A percentile compares a stretch with the other conserved stretches of the same genome.
Evolutionary conservation across 2,113 vertebrate genomes (phyloP).

Genomic region (Zonotrichia leucophrys): DNA sequence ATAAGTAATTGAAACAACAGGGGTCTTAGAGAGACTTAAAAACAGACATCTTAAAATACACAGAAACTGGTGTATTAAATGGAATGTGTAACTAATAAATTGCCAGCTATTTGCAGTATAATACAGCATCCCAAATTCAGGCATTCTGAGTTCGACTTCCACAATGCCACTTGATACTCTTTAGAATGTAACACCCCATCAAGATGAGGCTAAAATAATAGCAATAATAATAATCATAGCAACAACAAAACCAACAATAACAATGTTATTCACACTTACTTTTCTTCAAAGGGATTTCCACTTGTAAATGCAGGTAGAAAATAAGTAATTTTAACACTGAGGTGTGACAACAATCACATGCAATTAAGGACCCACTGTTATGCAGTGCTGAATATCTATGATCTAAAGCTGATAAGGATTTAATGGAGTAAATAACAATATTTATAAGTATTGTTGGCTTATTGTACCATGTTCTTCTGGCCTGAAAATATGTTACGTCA

Average conservation of each 20-base stretch:
- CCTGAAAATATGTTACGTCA: background rate
- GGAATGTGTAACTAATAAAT: constrained; percentile 46
- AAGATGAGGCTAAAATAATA: background rate
- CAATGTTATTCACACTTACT: background rate
- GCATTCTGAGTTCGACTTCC: background rate
- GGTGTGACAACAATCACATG: background rate
- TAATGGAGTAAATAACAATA: background rate
- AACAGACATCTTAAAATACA: constrained; percentile 40
- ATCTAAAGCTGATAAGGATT: background rate
- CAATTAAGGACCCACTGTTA: background rate
- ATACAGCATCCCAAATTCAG: background rate
- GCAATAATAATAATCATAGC: background rate
- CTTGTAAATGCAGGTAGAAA: background rate
- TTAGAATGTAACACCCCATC: background rate
- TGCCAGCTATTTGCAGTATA: background rate
- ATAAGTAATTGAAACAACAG: constrained; percentile 62
- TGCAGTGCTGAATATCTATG: background rate
- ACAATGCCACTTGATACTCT: background rate
- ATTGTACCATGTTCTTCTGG: background rate
- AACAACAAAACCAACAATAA: background rate
- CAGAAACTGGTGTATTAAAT: background rate
- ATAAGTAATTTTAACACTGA: constrained; percentile 5
- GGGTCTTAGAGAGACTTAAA: constrained; percentile 36
- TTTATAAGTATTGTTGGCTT: background rate
- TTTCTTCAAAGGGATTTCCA: constrained; percentile 20